Evolutionary conservation across 2,888 invertebrate genomes (phyloP), one percentile per base, ranked within the genome.

Genomic region (Folsomia candida): DNA sequence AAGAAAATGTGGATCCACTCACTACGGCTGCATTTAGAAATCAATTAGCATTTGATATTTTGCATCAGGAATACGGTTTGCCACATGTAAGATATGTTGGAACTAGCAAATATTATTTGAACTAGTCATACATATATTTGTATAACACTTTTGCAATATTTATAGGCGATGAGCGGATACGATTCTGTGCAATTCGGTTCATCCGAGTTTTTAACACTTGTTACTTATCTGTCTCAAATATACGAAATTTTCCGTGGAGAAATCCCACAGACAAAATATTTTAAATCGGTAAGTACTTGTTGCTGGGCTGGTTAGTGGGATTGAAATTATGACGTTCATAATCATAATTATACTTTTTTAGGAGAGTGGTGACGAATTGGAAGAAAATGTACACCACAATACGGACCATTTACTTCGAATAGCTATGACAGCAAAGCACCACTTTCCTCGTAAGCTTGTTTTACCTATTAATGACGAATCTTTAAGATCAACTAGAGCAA

Each of bases 231-330:
- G 73, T 89, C 91, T 63, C 91, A 94, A 83, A 90, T 97, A 75
- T 95, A 95, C 84, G 90, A 92, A 82, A 89, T 90, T 68, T 96
- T 97, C 86, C 90, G 93, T 80, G 93, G 94, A 60, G 94, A 96
- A 84, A 92, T 94, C 80, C 94, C 95, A 4, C 89, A 90, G 81
- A 87, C 90, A 71, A 90, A 89, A 81, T 89, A 90, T 83, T 88
- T 89, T 2, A 90, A 89, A 85, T 84, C 90, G 85, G 89, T 88
- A 84, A 85, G 85, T 83, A 14, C 22, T 54, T 64, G 20, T 57
- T 62, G 20, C 27, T 62, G 9, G 6, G 24, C 27, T 20, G 57
- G 4, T n/a, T 63, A 29, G 60, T 54, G 62, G 28, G 18, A 63
- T 29, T 20, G n/a, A n/a, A n/a, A n/a, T n/a, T n/a, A n/a, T n/a